Base-by-base conservation (phyloP, 2,797 vertebrate genomes). In the Phataginus tetradactyla region DNA sequence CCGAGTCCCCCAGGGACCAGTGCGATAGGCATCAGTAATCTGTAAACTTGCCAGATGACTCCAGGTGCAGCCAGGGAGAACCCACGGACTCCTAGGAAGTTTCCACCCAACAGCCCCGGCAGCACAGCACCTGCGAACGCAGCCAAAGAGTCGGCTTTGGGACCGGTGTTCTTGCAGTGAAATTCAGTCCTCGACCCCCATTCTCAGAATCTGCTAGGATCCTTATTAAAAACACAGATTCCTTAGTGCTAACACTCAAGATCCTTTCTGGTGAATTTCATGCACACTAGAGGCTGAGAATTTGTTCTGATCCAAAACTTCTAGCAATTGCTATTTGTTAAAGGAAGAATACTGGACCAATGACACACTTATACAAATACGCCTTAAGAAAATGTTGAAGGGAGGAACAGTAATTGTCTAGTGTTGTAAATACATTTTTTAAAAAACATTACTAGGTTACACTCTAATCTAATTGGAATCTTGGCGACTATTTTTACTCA, bases 401-500 rank as follows among this genome's bases (percentile, higher is more conserved):
- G 59, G 21, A 84, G 14, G 63, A 83, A 79, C 1, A 59, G 23
- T 51, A 85, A 59, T 49, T 75, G 13, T 51, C 49, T 77, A 84
- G 21, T 71, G 71, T 49, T 63, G 25, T 78, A 92, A 51, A 85
- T 72, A 64, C 37, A 94, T 57, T 39, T 72, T 51, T 97, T 90
- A 39, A 86, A 53, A 74, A 53, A 74, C 59, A 75, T 77, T 89
- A 72, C 37, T 77, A 84, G 57, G 49, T 55, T 77, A 55, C 7
- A 86, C n/a, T 94, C 71, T 66, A 79, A 86, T 69, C 45, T 88
- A 23, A 39, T 75, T n/a, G 78, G 32, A 66, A 15, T 69, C 89
- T 34, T 59, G 74, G 71, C 17, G 83, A 49, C 63, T 57, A 37
- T 20, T 96, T 74, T 91, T 71, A 74, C 63, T 93, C 18, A 68